These are phyloP conservation scores for Hystrix brachyura DNA, from an alignment of 2,113 vertebrate genomes.

Conservation along the genomic window DNA sequence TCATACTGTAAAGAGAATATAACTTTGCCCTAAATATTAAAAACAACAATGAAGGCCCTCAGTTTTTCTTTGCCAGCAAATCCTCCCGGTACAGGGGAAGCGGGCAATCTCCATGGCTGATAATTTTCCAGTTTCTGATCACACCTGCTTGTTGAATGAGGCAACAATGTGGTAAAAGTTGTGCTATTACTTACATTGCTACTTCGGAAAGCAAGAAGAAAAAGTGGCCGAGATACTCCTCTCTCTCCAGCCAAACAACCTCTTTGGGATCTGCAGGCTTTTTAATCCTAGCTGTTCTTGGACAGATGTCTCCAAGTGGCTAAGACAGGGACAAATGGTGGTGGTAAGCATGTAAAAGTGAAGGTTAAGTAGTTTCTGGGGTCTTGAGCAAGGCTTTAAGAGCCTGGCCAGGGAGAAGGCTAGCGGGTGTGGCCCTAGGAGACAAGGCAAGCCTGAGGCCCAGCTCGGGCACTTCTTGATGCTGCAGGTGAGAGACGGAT, in stretches of 20 bases:
- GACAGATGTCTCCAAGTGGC: not conserved
- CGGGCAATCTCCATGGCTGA: not conserved
- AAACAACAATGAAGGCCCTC: not conserved
- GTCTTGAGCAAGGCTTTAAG: not conserved
- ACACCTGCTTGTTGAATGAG: not conserved
- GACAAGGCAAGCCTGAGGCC: not conserved
- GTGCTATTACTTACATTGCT: not conserved
- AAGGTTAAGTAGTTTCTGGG: not conserved
- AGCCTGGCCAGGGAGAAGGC: not conserved
- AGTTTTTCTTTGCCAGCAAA: not conserved
- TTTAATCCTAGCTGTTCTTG: not conserved
- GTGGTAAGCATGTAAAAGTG: fast-evolving
- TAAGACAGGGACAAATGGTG: not conserved
- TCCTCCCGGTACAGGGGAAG: not conserved
- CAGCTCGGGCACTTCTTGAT: not conserved
- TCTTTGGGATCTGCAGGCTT: not conserved
- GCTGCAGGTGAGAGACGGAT: slow-evolving; percentile 22
- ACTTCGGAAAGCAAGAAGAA: slow-evolving; percentile 25
- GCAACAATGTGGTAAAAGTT: not conserved
- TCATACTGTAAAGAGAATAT: not conserved
- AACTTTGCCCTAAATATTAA: not conserved
- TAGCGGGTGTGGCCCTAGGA: not conserved
- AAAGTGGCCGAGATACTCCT: not conserved
- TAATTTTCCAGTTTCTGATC: not conserved
- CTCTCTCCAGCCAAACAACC: not conserved